A percentile compares a stretch with the other conserved stretches of the same genome.
Evolutionary conservation across 2,888 invertebrate genomes (phyloP).

Genomic region (Petrolisthes manimaculis): DNA sequence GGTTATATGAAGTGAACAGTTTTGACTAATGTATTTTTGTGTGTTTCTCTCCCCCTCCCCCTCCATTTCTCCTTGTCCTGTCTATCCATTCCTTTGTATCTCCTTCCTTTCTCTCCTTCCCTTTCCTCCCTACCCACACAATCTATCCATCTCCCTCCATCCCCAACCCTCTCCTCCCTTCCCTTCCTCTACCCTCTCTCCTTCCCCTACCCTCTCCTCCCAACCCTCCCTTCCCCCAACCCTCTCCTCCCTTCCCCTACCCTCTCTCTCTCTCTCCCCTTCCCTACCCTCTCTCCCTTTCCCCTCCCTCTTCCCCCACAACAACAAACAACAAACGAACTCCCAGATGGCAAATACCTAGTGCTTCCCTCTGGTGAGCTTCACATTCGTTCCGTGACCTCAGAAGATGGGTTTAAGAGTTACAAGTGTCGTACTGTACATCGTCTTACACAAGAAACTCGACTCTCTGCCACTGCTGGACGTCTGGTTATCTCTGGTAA

Average conservation of each 20-base stretch:
- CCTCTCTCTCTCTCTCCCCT: too few species aligned
- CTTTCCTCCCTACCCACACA: background rate
- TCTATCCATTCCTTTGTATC: background rate
- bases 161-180: constrained; percentile 8
- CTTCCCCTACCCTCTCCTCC: too few species aligned
- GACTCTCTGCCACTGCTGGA: constrained; percentile 92
- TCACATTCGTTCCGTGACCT: constrained; percentile 94
- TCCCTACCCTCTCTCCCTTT: too few species aligned
- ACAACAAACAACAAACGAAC: too few species aligned
- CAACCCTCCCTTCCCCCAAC: too few species aligned
- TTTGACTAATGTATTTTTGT: too few species aligned
- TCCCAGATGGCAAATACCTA: constrained; percentile 91
- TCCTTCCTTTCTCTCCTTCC: background rate
- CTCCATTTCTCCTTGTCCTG: background rate
- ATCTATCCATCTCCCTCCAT: background rate
- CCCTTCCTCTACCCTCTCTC: constrained; percentile 7
- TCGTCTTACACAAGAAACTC: constrained; percentile 90
- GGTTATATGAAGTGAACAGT: too few species aligned
- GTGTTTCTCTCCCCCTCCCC: constrained; percentile 25
- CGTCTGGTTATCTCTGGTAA: constrained; percentile 95
- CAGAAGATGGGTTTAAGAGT: constrained; percentile 93
- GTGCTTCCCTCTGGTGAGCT: constrained; percentile 94
- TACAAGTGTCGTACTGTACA: constrained; percentile 95
- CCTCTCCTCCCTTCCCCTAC: too few species aligned
- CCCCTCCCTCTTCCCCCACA: too few species aligned